These are phyloP conservation scores for Xanthorhoe spadicearia DNA, from an alignment of 2,888 invertebrate species.

Conservation along the genomic window DNA sequence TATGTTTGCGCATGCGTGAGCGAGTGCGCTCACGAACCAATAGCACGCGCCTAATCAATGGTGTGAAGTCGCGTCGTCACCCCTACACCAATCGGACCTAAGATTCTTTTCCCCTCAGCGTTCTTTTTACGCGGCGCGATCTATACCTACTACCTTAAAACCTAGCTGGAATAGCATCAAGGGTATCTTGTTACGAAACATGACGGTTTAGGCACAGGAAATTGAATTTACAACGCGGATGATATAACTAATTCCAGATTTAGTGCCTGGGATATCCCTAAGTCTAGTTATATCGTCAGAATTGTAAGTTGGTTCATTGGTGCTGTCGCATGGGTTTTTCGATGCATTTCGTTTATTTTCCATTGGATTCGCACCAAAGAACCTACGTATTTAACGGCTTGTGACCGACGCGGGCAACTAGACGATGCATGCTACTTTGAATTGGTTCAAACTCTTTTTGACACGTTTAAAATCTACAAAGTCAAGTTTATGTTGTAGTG, in stretches of 20 bases:
- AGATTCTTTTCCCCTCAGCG: too few species aligned
- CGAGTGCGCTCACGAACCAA: too few species aligned
- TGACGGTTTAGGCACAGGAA: not conserved
- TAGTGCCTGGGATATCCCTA: not conserved
- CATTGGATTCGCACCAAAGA: not conserved
- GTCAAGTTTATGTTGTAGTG: not conserved
- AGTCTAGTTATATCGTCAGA: not conserved
- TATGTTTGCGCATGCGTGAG: too few species aligned
- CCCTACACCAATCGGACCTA: too few species aligned
- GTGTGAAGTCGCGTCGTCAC: too few species aligned
- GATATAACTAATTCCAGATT: not conserved
- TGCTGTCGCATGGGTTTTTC: not conserved
- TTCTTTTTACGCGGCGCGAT: too few species aligned
- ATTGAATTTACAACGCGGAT: not conserved
- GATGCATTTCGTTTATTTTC: not conserved
- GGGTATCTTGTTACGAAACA: not conserved
- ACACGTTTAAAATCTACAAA: not conserved
- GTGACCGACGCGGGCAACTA: not conserved
- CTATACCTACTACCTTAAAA: not conserved
- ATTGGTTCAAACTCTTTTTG: not conserved
- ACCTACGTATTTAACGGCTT: not conserved
- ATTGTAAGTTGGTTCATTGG: not conserved
- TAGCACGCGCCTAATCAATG: too few species aligned
- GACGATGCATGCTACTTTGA: not conserved
- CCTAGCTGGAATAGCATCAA: not conserved